Base-by-base conservation (phyloP, 2,113 vertebrate genomes). In the Oryzias curvinotus region DNA sequence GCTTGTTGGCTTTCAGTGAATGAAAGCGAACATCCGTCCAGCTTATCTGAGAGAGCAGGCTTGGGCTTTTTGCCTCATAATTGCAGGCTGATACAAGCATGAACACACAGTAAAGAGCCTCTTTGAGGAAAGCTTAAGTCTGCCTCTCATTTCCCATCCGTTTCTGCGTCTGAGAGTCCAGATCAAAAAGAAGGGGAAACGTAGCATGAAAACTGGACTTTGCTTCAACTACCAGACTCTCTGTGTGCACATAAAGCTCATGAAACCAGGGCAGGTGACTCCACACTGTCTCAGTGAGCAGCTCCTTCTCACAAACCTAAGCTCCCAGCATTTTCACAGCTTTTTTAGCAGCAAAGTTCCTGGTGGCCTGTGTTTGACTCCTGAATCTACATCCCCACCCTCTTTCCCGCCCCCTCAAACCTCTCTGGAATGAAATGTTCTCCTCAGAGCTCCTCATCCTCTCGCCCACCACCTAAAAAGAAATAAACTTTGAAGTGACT, bases 21-120 rank as follows among this genome's bases (percentile, higher is more conserved):
- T 77, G 75, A 68, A 50, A 71, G 72, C 1, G 21, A 73, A 77
- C 65, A 80, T 77, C 71, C 67, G 0, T 80, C 68, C 65, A 65
- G 85, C 85, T 90, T 91, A 90, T 90, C 85, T 80, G 71, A 47
- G 74, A 69, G 76, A 57, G 74, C 87, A 88, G 82, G 75, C 81
- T 76, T 55, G 59, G 67, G 72, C 79, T 81, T 62, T 65, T 67
- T 62, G 65, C 66, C 78, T 76, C 57, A 59, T 76, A 55, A 75
- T 74, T 82, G 62, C 80, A 77, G 73, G 77, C 78, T 78, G 72
- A 81, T 67, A 68, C 71, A 78, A 66, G 79, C 62, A 21, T 54
- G 41, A 64, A 80, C 76, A 44, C 67, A 72, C 73, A 75, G 75
- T 85, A 80, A 83, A 85, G 56, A 59, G 74, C 69, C 67, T 65